phyloP scores from a whole-genome alignment of 1,140 invertebrate species.

The Paralvinella palmiformis region DNA sequence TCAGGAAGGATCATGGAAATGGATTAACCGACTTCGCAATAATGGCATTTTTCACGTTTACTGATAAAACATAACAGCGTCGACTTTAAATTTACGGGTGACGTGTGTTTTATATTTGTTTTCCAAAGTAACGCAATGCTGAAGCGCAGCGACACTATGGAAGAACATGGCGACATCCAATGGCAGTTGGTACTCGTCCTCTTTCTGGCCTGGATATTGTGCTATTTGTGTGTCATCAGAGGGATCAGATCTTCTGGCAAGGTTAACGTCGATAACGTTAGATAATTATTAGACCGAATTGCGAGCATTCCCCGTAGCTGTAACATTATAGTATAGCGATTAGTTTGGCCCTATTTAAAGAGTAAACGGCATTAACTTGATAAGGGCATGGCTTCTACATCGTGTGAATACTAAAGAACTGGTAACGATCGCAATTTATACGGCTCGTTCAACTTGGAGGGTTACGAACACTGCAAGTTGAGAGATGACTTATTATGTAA shows the following conservation, averaged over 20 bases:
- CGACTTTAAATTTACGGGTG: neutral
- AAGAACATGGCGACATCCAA: constrained; percentile 80
- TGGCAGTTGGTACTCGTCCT: constrained; percentile 79
- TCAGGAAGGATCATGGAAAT: no score
- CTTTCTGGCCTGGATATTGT: constrained; percentile 80
- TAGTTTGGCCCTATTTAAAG: no score
- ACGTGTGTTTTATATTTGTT: neutral
- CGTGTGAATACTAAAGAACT: no score
- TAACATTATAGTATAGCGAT: no score
- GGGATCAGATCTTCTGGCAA: constrained; percentile 16
- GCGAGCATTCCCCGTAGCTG: no score
- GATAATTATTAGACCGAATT: no score
- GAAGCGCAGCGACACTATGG: constrained; percentile 60
- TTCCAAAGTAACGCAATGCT: constrained; percentile 48
- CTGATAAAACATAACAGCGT: neutral
- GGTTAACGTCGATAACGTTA: constrained; percentile 4
- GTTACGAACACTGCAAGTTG: no score
- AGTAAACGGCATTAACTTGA: no score
- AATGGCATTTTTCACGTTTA: neutral
- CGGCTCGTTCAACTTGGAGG: no score
- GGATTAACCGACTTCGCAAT: neutral
- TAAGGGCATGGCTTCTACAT: no score
- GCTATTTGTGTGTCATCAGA: constrained; percentile 71
- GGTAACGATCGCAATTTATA: no score
- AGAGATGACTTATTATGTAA: no score